phyloP scores from a whole-genome alignment of 2,888 invertebrate genomes.

The Creontiades dilutus region DNA sequence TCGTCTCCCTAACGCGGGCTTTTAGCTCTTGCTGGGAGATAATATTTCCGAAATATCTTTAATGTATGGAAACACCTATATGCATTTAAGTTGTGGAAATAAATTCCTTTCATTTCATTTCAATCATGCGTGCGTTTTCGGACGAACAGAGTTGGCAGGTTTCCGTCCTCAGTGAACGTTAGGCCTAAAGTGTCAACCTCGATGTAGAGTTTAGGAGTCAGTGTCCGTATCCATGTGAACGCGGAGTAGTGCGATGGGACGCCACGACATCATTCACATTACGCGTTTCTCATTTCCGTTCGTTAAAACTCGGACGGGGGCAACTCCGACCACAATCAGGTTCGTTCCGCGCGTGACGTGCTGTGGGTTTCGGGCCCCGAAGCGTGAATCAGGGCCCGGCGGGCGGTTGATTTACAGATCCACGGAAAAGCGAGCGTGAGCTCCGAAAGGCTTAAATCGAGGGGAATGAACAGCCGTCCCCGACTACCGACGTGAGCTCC shows the following conservation, averaged over 20 bases:
- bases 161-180: too few relatives aligned
- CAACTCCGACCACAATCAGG: slow-evolving; percentile 10
- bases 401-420: neutral
- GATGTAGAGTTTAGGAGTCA: too few relatives aligned
- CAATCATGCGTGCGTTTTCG: too few relatives aligned
- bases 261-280: neutral
- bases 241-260: neutral
- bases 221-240: neutral
- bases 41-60: too few relatives aligned
- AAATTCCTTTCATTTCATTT: too few relatives aligned
- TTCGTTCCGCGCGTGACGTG: neutral
- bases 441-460: neutral
- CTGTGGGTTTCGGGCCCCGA: neutral
- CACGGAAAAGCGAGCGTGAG: neutral
- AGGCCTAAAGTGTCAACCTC: too few relatives aligned
- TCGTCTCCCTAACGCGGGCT: too few relatives aligned
- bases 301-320: slow-evolving; percentile 4
- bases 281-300: slow-evolving; percentile 21
- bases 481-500: too few relatives aligned
- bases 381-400: slow-evolving; percentile 1
- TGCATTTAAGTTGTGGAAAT: too few relatives aligned
- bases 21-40: too few relatives aligned
- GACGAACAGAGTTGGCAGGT: too few relatives aligned
- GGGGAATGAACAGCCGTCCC: neutral
- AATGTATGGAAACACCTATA: too few relatives aligned